Base-by-base conservation (phyloP, 37 sponge, comb jelly and placozoan species). In the Chondrosia reniformis region DNA sequence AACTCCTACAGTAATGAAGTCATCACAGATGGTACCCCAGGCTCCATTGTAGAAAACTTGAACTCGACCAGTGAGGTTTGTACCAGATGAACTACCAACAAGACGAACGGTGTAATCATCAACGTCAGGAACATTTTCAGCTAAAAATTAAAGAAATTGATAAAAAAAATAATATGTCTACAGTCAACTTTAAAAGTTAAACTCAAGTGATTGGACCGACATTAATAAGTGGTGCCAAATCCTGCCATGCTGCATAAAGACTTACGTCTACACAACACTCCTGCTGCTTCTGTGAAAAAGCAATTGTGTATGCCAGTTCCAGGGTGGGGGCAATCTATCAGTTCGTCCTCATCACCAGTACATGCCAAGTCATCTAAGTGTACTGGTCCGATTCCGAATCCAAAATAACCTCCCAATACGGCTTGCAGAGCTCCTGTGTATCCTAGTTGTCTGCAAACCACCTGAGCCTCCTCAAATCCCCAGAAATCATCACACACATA, bases 311-410 rank as follows among this genome's bases (percentile, higher is more conserved):
- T 56, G 9, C 63, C 77, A 34, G 41, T 41, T 38, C 64, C 72
- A 25, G 74, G 30, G 36, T 56, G 75, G 5, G 55, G 37, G 27
- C 83, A 82, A 34, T 82, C 63, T 63, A 62, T 75, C 2, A 73
- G 46, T 21, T 55, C 43, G 41, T 73, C 39, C 63, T 82, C 83
- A 58, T 15, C 41, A 2, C 83, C 83, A 21, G 12, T 8, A 74
- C 83, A 82, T 3, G 61, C 43, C 2, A 82, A 33, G 62, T 74
- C 76, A 74, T 82, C 83, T 43, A 82, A n/a, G n/a, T n/a, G n/a
- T n/a, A n/a, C n/a, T n/a, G n/a, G n/a, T n/a, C n/a, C n/a, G n/a
- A n/a, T n/a, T n/a, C n/a, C n/a, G n/a, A n/a, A n/a, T n/a, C n/a
- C n/a, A n/a, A n/a, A n/a, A n/a, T n/a, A n/a, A n/a, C n/a, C n/a